A percentile compares a stretch with the other conserved stretches of the same genome.
Conservation (phyloP, 1,140 invertebrate genomes). For the Formica exsecta region DNA sequence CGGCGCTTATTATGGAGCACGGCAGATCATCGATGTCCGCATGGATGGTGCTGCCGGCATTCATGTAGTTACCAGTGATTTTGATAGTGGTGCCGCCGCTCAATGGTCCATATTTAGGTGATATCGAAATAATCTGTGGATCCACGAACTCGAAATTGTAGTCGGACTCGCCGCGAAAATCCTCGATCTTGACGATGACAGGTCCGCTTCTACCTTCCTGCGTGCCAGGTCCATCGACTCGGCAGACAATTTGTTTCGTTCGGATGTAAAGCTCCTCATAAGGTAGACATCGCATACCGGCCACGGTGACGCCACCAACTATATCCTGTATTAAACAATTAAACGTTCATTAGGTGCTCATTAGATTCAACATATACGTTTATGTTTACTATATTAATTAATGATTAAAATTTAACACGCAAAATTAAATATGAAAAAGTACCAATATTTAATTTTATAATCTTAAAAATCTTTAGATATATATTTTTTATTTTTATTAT, state of each 20-base stretch:
- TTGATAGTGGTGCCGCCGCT: constrained; percentile 96
- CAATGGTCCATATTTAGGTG: constrained; percentile 95
- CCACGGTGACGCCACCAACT: constrained; percentile 94
- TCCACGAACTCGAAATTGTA: constrained; percentile 95
- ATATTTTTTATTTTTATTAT: neutral
- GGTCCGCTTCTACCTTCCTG: constrained; percentile 92
- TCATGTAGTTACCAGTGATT: constrained; percentile 96
- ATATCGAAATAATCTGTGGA: constrained; percentile 93
- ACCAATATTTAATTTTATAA: neutral
- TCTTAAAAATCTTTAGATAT: neutral
- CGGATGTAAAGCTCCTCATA: constrained; percentile 95
- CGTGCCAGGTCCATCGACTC: constrained; percentile 94
- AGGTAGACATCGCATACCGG: constrained; percentile 95
- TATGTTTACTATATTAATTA: neutral
- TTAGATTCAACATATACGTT: neutral
- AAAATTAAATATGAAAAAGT: neutral
- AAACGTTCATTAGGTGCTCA: neutral
- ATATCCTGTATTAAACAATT: constrained; percentile 89
- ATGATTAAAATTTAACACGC: neutral
- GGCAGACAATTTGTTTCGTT: constrained; percentile 96
- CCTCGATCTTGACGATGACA: constrained; percentile 95
- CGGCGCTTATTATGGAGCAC: constrained; percentile 91
- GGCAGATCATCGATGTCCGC: constrained; percentile 95
- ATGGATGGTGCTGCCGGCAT: constrained; percentile 96
- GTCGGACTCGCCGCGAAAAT: constrained; percentile 95